A percentile compares a stretch with the other conserved stretches of the same genome.
Conservation (phyloP, 2,113 vertebrate genomes). For the Tonatia bakeri region DNA sequence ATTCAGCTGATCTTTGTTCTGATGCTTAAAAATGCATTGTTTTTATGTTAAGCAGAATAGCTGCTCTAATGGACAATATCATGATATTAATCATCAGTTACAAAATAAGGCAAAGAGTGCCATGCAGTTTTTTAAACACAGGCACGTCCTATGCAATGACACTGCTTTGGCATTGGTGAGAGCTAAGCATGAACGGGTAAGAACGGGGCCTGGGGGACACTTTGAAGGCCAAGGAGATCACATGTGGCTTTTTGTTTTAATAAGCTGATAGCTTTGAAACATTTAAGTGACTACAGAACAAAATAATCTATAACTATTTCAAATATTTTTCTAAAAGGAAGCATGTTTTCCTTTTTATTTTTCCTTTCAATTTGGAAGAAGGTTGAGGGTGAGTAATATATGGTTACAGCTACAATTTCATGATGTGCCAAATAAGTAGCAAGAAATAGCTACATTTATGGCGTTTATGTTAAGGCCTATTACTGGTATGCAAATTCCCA, state of each 20-base stretch:
- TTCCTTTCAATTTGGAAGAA: conserved; percentile 33
- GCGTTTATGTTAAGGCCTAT: conserved; percentile 61
- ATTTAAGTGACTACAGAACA: not conserved
- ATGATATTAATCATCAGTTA: not conserved
- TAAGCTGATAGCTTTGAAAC: not conserved
- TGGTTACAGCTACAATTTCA: conserved; percentile 22
- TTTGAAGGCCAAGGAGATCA: not conserved
- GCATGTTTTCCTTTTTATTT: conserved; percentile 4
- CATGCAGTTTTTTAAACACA: not conserved
- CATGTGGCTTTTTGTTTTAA: not conserved
- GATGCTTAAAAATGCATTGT: not conserved
- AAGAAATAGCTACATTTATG: conserved; percentile 53
- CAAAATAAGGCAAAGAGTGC: not conserved
- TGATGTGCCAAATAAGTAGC: conserved; percentile 52
- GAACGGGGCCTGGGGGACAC: not conserved
- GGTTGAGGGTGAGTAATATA: conserved; percentile 15
- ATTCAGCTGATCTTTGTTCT: not conserved
- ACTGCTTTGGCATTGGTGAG: not conserved
- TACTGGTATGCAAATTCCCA: conserved; percentile 69
- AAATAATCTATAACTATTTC: conserved; percentile 34
- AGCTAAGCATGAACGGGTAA: not conserved
- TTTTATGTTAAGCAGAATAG: not conserved
- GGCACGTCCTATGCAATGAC: not conserved
- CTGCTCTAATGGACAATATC: conserved; percentile 3
- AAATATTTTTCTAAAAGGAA: conserved; percentile 24